Evolutionary conservation across 2,888 invertebrate genomes (phyloP).

Genomic region (Chrysolina haemoptera): DNA sequence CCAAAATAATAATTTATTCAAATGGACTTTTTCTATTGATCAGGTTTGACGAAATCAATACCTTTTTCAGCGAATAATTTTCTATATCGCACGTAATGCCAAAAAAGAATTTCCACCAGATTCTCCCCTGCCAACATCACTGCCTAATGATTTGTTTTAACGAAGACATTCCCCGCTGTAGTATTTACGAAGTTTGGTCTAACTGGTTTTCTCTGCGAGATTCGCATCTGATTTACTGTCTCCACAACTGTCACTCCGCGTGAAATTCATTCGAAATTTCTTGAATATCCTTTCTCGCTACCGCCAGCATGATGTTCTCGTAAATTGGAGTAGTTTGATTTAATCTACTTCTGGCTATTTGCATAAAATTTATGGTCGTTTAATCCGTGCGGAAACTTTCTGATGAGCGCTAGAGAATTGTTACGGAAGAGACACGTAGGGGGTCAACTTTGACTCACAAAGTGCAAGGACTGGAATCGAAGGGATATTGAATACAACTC

Average conservation of each 20-base stretch:
- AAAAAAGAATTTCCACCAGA: too few relatives aligned
- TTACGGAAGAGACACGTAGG: slow-evolving; percentile 14
- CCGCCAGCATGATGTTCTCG: slow-evolving; percentile 39
- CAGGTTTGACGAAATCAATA: too few relatives aligned
- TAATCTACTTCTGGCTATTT: slow-evolving; percentile 49
- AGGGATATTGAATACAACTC: too few relatives aligned
- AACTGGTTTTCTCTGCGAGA: slow-evolving; percentile 31
- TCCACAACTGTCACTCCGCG: slow-evolving; percentile 31
- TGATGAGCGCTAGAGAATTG: neutral
- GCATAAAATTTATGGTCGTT: slow-evolving; percentile 41
- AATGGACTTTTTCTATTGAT: too few relatives aligned
- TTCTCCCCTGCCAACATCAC: neutral
- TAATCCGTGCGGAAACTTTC: slow-evolving; percentile 5
- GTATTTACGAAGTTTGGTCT: slow-evolving; percentile 30
- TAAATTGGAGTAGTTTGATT: slow-evolving; percentile 51
- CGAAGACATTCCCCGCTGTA: neutral
- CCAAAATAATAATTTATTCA: too few relatives aligned
- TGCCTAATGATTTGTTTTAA: slow-evolving; percentile 15
- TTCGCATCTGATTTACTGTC: slow-evolving; percentile 35
- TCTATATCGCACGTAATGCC: too few relatives aligned
- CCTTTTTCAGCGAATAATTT: too few relatives aligned
- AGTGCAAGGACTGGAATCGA: too few relatives aligned
- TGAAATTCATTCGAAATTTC: slow-evolving; percentile 36
- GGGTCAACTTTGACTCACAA: neutral
- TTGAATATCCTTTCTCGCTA: slow-evolving; percentile 33